Conservation (phyloP, 2,888 invertebrate genomes). For the Caradrina kadenii region DNA sequence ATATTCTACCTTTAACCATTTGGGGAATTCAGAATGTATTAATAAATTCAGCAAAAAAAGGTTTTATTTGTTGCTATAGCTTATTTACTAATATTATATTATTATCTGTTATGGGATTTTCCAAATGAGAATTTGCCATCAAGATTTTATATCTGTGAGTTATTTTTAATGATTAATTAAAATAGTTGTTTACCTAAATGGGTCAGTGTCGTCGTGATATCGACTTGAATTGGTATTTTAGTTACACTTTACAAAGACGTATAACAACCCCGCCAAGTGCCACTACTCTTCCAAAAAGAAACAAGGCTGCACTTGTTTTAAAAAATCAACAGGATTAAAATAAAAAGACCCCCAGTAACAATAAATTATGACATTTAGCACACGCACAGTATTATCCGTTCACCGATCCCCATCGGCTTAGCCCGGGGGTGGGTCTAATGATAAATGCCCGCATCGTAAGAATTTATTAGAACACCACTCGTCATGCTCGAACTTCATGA, state of each 20-base stretch:
- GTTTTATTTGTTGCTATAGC: background rate
- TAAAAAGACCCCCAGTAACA: slow-evolving; percentile 39
- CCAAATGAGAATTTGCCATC: background rate
- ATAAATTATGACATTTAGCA: slow-evolving; percentile 68
- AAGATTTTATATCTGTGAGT: background rate
- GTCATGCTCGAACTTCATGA: slow-evolving; percentile 41
- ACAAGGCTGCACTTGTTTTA: slow-evolving; percentile 4
- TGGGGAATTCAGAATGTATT: slow-evolving; percentile 1
- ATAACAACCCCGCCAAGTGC: background rate
- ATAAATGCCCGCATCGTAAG: slow-evolving; percentile 71
- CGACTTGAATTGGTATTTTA: background rate
- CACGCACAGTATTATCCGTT: slow-evolving; percentile 69
- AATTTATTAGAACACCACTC: slow-evolving; percentile 52
- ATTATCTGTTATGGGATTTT: background rate
- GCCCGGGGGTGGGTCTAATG: slow-evolving; percentile 67
- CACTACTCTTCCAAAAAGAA: background rate
- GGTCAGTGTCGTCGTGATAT: background rate
- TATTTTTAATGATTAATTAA: slow-evolving; percentile 3
- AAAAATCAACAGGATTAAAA: slow-evolving; percentile 37
- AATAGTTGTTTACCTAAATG: background rate
- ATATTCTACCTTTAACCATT: slow-evolving; percentile 10
- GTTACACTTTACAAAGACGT: background rate
- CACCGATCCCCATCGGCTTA: slow-evolving; percentile 63
- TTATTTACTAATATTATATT: background rate
- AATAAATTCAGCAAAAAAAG: background rate